These are phyloP conservation scores for Cepaea hortensis DNA, from an alignment of 2,888 invertebrate genomes.

Conservation along the genomic window DNA sequence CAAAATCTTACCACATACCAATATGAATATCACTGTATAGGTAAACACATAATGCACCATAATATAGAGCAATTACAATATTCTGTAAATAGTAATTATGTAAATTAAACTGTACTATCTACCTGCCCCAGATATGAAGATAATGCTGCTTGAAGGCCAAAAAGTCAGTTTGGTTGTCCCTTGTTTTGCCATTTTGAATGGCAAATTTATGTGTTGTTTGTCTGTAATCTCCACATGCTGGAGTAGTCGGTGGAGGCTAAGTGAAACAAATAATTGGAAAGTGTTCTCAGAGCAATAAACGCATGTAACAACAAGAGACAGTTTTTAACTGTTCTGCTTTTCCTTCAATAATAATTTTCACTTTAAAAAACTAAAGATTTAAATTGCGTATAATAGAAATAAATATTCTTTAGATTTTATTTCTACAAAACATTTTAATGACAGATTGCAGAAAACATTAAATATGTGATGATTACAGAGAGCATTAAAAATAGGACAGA, in stretches of 20 bases:
- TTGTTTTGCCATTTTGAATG: conserved; percentile 72
- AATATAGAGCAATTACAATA: too few species aligned
- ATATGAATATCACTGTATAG: too few species aligned
- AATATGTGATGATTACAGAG: too few species aligned
- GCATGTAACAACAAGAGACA: neutral
- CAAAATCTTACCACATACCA: too few species aligned
- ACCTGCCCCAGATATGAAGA: conserved; percentile 75
- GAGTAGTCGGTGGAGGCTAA: conserved; percentile 76
- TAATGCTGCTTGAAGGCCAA: conserved; percentile 75
- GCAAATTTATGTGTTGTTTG: conserved; percentile 71
- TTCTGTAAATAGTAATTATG: too few species aligned
- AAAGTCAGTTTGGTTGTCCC: conserved; percentile 71
- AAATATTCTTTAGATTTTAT: neutral
- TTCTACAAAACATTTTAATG: neutral
- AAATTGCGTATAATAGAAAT: too few species aligned
- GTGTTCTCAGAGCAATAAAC: neutral
- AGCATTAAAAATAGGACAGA: too few species aligned
- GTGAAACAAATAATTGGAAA: neutral
- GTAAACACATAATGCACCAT: too few species aligned
- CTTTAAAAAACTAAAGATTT: neutral
- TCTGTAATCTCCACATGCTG: conserved; percentile 72
- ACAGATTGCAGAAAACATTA: too few species aligned
- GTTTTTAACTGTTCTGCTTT: neutral
- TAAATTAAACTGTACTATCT: conserved; percentile 11
- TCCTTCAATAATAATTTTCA: neutral